Percentiles rank a stretch among this genome's conserved stretches.
phyloP scores from a whole-genome alignment of 2,888 invertebrate species.

The Timema cristinae region DNA sequence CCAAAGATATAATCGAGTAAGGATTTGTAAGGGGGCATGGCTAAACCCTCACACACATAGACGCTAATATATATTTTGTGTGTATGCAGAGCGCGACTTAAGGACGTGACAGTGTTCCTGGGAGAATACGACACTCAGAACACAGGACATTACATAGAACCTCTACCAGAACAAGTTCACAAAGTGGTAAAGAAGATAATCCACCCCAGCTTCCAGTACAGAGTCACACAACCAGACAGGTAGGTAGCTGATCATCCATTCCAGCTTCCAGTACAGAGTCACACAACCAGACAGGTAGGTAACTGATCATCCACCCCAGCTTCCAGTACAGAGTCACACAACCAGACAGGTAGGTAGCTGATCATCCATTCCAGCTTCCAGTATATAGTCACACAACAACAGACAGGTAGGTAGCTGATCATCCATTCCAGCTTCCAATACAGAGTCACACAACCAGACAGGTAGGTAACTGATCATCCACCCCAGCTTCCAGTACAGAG shows the following conservation, averaged over 20 bases:
- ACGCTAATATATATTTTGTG: neutral
- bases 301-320: slow-evolving; percentile 65
- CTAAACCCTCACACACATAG: no score
- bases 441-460: slow-evolving; percentile 76
- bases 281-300: no score
- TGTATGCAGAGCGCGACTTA: slow-evolving; percentile 56
- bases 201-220: slow-evolving; percentile 75
- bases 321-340: slow-evolving; percentile 79
- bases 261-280: no score
- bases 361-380: slow-evolving; percentile 77
- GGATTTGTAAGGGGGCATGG: no score
- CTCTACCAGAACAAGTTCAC: slow-evolving; percentile 62
- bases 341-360: slow-evolving; percentile 63
- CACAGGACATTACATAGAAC: slow-evolving; percentile 57
- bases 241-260: slow-evolving; percentile 41
- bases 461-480: slow-evolving; percentile 64
- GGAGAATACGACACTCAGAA: slow-evolving; percentile 77
- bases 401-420: slow-evolving; percentile 60
- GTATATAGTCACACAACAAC: slow-evolving; percentile 78
- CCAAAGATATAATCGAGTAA: no score
- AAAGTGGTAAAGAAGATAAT: slow-evolving; percentile 69
- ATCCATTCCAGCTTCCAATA: slow-evolving; percentile 78
- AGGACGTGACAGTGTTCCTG: slow-evolving; percentile 71
- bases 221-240: slow-evolving; percentile 77
- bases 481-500: slow-evolving; percentile 73